phyloP scores from a whole-genome alignment of 2,888 invertebrate species.

The Yponomeuta plumbellus region DNA sequence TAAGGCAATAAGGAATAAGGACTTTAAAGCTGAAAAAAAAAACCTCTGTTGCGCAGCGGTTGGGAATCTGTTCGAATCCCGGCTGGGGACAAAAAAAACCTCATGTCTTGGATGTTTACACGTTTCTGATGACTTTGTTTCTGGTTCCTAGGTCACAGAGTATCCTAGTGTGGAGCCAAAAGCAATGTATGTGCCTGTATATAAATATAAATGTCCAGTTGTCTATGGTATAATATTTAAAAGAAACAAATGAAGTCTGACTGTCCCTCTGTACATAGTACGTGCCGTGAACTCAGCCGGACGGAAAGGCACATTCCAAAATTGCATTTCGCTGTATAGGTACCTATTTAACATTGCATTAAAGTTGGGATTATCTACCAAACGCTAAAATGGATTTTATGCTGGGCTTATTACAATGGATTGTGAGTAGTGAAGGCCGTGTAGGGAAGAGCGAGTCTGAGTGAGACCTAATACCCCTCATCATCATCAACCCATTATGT shows the following conservation, averaged over 20 bases:
- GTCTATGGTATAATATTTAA: conserved; percentile 35
- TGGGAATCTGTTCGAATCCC: too few relatives aligned
- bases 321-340: not conserved
- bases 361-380: not conserved
- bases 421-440: not conserved
- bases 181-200: too few relatives aligned
- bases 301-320: not conserved
- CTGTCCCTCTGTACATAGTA: not conserved
- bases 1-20: too few relatives aligned
- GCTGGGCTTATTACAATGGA: not conserved
- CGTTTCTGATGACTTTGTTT: too few relatives aligned
- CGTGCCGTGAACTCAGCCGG: not conserved
- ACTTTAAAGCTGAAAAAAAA: too few relatives aligned
- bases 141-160: too few relatives aligned
- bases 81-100: too few relatives aligned
- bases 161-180: too few relatives aligned
- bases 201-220: too few relatives aligned
- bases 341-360: not conserved
- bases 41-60: too few relatives aligned
- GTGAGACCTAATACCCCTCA: not conserved
- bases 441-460: not conserved
- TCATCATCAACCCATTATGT: too few relatives aligned
- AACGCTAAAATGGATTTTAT: not conserved
- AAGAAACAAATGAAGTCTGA: not conserved
- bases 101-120: too few relatives aligned